Evolutionary conservation across 2,113 vertebrate species (phyloP).

Genomic region (Sminthopsis crassicaudata): DNA sequence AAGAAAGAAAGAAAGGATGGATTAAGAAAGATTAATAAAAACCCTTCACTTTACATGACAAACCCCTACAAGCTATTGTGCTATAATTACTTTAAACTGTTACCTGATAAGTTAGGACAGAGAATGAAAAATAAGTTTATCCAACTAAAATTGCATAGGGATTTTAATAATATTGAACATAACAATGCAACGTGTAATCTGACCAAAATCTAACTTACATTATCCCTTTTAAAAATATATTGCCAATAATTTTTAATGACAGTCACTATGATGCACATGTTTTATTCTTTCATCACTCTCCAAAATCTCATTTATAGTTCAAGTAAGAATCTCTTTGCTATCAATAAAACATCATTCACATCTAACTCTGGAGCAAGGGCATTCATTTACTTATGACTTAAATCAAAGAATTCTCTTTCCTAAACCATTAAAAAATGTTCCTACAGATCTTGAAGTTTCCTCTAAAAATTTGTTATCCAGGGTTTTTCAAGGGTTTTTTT

Average conservation of each 20-base stretch:
- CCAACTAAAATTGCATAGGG: slow-evolving; percentile 31
- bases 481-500: neutral
- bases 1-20: neutral
- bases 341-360: slow-evolving; percentile 23
- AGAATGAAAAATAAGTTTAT: neutral
- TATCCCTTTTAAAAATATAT: slow-evolving; percentile 38
- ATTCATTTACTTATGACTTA: neutral
- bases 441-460: neutral
- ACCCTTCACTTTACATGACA: neutral
- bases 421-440: neutral
- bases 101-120: slow-evolving; percentile 10
- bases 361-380: neutral
- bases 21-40: neutral
- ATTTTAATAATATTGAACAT: slow-evolving; percentile 32
- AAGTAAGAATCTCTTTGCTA: slow-evolving; percentile 24
- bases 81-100: slow-evolving; percentile 17
- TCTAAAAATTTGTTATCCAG: neutral
- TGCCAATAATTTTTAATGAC: slow-evolving; percentile 21
- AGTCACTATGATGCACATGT: neutral
- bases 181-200: slow-evolving; percentile 51
- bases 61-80: neutral
- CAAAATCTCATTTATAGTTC: slow-evolving; percentile 19
- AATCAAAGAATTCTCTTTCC: neutral
- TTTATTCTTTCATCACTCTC: neutral
- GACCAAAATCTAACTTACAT: slow-evolving; percentile 29